Evolutionary conservation across 2,113 vertebrate species (phyloP).

Genomic region (Terrapene triunguis): DNA sequence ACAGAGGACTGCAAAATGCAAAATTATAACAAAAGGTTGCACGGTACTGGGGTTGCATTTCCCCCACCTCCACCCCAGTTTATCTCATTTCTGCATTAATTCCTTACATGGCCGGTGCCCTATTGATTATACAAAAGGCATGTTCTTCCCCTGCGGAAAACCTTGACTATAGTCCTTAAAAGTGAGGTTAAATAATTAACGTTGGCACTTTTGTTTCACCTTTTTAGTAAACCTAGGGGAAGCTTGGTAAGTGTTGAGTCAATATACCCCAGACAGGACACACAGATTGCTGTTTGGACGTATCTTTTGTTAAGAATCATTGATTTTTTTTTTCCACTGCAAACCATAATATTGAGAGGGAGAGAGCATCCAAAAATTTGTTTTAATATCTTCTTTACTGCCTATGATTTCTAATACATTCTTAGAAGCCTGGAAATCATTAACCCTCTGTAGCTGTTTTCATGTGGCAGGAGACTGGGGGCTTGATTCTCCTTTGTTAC

Average conservation of each 20-base stretch:
- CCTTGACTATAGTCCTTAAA: not conserved
- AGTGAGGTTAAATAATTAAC: conserved; percentile 15
- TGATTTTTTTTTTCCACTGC: not conserved
- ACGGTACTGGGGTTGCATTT: not conserved
- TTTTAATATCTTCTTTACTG: not conserved
- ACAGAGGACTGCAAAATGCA: not conserved
- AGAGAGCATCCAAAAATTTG: not conserved
- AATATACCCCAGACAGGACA: not conserved
- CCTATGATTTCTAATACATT: not conserved
- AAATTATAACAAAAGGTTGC: not conserved
- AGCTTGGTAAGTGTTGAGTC: not conserved
- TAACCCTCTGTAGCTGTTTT: not conserved
- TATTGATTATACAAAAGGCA: not conserved
- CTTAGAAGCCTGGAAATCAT: not conserved
- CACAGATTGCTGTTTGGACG: not conserved
- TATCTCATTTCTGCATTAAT: not conserved
- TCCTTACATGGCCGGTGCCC: not conserved
- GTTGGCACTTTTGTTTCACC: conserved; percentile 13
- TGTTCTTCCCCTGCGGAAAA: not conserved
- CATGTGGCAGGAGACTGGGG: not conserved
- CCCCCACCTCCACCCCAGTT: not conserved
- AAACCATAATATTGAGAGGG: not conserved
- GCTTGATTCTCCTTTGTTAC: not conserved
- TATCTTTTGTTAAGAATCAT: not conserved
- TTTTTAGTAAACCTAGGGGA: not conserved